Evolutionary conservation across 2,797 vertebrate species (phyloP).

Genomic region (Eptatretus atami): DNA sequence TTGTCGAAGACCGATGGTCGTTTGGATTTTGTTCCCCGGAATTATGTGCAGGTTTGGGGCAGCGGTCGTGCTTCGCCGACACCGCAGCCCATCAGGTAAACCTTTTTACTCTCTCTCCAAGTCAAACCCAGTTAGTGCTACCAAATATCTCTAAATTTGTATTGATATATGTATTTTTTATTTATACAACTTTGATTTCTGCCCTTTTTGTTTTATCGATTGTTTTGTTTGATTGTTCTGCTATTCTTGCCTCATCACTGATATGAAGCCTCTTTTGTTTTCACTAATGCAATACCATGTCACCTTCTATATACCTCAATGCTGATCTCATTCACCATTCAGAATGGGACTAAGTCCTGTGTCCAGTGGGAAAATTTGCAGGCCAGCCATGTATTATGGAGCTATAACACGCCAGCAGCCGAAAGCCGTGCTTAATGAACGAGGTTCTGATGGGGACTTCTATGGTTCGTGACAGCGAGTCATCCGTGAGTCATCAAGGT

Average conservation of each 20-base stretch:
- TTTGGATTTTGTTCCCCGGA: constrained; percentile 53
- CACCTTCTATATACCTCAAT: too few relatives aligned
- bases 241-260: too few relatives aligned
- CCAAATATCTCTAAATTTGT: too few relatives aligned
- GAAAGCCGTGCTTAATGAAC: constrained; percentile 62
- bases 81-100: neutral
- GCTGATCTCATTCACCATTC: too few relatives aligned
- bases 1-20: constrained; percentile 50
- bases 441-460: constrained; percentile 48
- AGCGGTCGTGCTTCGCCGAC: constrained; percentile 15
- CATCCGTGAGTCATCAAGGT: constrained; percentile 32
- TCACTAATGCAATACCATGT: too few relatives aligned
- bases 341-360: constrained; percentile 29
- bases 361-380: constrained; percentile 35
- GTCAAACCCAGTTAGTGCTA: too few relatives aligned
- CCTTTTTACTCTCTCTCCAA: too few relatives aligned
- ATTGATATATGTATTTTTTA: too few relatives aligned
- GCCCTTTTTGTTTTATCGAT: too few relatives aligned
- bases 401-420: constrained; percentile 60
- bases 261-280: too few relatives aligned
- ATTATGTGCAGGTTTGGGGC: constrained; percentile 46
- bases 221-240: too few relatives aligned
- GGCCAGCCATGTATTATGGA: constrained; percentile 62
- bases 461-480: constrained; percentile 65
- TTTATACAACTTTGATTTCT: too few relatives aligned